Evolutionary conservation across 2,113 vertebrate genomes (phyloP), one percentile per base, ranked within the genome.

Genomic region (Hippocampus guttulatus): DNA sequence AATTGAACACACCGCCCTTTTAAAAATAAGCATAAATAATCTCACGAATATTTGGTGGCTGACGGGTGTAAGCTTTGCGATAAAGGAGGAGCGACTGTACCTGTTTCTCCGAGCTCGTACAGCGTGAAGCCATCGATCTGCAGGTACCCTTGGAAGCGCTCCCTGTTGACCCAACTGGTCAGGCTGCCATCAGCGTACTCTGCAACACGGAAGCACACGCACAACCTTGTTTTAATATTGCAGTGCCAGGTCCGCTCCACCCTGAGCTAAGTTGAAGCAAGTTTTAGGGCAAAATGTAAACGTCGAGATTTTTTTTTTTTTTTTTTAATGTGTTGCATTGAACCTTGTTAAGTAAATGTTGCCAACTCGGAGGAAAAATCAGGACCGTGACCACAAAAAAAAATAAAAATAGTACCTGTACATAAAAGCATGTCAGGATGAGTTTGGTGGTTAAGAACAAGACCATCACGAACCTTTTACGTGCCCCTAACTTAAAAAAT

Each of bases 71-170:
- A 51, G 4, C 16, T 16, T 16, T 16, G 6, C 5, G 15, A 51
- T 33, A 1, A 20, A 27, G 18, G 10, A n/a, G 21, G n/a, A 11
- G 10, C n/a, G 2, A 11, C 27, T 7, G 15, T 15, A 99, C 97
- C 97, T 81, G 96, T 99, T 76, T 99, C 97, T 85, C 95, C 95
- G 15, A 99, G 94, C 83, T 98, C 97, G 79, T 99, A 99, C 0
- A 99, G 82, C 0, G 94, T 96, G 79, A 97, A 99, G 43, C 96
- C 96, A 68, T 99, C 97, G 63, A 99, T 89, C 8, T 92, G 87
- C 68, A 98, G 94, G 74, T 98, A 99, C 25, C 92, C 93, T 87
- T 95, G 95, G 91, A 98, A 99, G 57, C 96, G 94, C 82, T 99
- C 97, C 71, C 93, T 94, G 15, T 93, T 97, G 82, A 98, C 94